A percentile compares a stretch with the other conserved stretches of the same genome.
phyloP scores from a whole-genome alignment of 2,888 invertebrate species.

The Eulithis prunata region DNA sequence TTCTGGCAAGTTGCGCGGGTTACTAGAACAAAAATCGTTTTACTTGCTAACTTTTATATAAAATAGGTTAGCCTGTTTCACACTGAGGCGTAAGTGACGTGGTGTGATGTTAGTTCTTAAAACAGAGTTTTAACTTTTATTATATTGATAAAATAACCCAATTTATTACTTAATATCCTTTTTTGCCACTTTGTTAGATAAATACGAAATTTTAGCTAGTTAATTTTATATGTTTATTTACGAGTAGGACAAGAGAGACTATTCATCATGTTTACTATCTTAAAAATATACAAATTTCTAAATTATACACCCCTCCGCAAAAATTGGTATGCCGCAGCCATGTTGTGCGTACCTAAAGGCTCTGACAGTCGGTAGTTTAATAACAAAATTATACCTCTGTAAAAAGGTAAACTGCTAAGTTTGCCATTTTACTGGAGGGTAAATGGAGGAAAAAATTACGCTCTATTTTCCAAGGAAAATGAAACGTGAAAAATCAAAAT shows the following conservation, averaged over 20 bases:
- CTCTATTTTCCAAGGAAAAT: slow-evolving; percentile 34
- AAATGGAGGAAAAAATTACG: slow-evolving; percentile 41
- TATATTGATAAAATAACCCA: too few relatives aligned
- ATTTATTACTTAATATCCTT: too few relatives aligned
- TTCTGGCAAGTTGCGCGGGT: slow-evolving; percentile 49
- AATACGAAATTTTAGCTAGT: too few relatives aligned
- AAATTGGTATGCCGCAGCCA: slow-evolving; percentile 8
- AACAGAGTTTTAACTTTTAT: too few relatives aligned
- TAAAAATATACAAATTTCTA: too few relatives aligned
- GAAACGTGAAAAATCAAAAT: slow-evolving; percentile 39
- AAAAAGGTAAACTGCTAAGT: slow-evolving; percentile 44
- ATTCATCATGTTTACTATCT: too few relatives aligned
- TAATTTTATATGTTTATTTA: too few relatives aligned
- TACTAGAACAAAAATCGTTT: slow-evolving; percentile 50
- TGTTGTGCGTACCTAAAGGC: slow-evolving; percentile 4
- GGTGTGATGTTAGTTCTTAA: neutral
- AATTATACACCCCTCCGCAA: neutral
- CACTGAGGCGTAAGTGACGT: neutral
- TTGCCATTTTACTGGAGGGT: slow-evolving; percentile 41
- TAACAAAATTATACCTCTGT: slow-evolving; percentile 44
- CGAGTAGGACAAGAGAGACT: too few relatives aligned
- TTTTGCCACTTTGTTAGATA: too few relatives aligned
- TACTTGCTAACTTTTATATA: slow-evolving; percentile 53
- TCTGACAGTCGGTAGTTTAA: slow-evolving; percentile 42
- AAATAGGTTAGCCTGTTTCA: slow-evolving; percentile 37